phyloP scores from a whole-genome alignment of 2,888 invertebrate genomes.

The Erebia epiphron region DNA sequence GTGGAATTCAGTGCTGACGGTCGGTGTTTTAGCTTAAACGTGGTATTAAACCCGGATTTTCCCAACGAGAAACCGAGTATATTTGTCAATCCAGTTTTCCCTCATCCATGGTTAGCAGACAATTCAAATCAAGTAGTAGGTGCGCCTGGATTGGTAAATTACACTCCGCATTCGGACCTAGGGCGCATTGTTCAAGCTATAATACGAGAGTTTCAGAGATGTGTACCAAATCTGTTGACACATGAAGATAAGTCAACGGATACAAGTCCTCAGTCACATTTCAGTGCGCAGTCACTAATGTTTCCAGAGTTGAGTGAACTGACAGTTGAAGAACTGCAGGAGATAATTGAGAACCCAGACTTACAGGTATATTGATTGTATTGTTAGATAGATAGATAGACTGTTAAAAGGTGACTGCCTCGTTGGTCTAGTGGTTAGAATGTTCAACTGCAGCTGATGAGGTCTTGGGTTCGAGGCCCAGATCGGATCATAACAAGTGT shows the following conservation, averaged over 20 bases:
- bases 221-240: constrained; percentile 69
- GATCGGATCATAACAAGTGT: too few relatives aligned
- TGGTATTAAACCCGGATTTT: constrained; percentile 87
- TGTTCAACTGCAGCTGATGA: too few relatives aligned
- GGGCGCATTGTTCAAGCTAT: constrained; percentile 90
- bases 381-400: too few relatives aligned
- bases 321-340: constrained; percentile 85
- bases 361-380: constrained; percentile 69
- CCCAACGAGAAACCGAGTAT: constrained; percentile 89
- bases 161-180: constrained; percentile 90
- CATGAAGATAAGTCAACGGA: constrained; percentile 65
- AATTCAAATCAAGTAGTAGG: constrained; percentile 87
- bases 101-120: constrained; percentile 88
- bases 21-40: constrained; percentile 85
- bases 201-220: constrained; percentile 88
- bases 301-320: constrained; percentile 69
- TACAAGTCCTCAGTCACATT: constrained; percentile 59
- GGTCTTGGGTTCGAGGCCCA: too few relatives aligned
- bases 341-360: constrained; percentile 87
- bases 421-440: too few relatives aligned
- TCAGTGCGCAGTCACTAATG: constrained; percentile 56
- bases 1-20: constrained; percentile 86
- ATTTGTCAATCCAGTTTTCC: constrained; percentile 85
- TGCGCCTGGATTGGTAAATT: constrained; percentile 90
- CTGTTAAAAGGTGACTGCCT: too few relatives aligned